These are phyloP conservation scores for Ylistrum balloti DNA, from an alignment of 1,140 invertebrate genomes.

Conservation along the genomic window DNA sequence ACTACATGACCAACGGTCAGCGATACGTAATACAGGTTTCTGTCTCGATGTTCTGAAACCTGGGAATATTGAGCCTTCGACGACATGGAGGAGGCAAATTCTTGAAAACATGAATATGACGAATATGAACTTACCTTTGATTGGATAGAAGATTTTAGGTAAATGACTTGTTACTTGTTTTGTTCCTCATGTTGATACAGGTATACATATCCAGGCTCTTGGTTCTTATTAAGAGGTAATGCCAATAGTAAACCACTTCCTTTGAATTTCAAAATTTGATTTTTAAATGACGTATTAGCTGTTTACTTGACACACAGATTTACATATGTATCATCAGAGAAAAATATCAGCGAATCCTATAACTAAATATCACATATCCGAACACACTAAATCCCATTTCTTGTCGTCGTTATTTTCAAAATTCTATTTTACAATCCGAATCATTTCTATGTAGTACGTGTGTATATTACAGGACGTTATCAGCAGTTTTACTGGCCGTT, in stretches of 20 bases:
- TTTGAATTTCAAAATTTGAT: too few relatives aligned
- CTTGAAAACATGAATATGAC: too few relatives aligned
- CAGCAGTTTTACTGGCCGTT: neutral
- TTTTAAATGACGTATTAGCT: too few relatives aligned
- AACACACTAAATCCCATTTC: neutral
- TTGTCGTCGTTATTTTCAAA: neutral
- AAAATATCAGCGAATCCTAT: neutral
- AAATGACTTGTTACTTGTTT: neutral
- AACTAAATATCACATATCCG: neutral
- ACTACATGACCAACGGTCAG: too few relatives aligned
- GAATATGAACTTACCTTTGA: neutral
- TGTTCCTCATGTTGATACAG: neutral
- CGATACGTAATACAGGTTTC: too few relatives aligned
- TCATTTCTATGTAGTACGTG: neutral
- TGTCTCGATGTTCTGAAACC: too few relatives aligned
- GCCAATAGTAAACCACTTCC: too few relatives aligned
- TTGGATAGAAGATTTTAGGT: neutral
- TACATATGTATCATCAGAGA: neutral
- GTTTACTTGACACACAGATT: too few relatives aligned
- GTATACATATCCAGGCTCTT: neutral
- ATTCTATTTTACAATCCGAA: conserved; percentile 6
- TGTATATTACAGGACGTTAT: neutral
- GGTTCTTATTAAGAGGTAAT: neutral
- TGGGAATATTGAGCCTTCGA: too few relatives aligned
- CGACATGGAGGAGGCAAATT: too few relatives aligned